phyloP scores from a whole-genome alignment of 2,888 invertebrate genomes.

The Coremacera marginata region DNA sequence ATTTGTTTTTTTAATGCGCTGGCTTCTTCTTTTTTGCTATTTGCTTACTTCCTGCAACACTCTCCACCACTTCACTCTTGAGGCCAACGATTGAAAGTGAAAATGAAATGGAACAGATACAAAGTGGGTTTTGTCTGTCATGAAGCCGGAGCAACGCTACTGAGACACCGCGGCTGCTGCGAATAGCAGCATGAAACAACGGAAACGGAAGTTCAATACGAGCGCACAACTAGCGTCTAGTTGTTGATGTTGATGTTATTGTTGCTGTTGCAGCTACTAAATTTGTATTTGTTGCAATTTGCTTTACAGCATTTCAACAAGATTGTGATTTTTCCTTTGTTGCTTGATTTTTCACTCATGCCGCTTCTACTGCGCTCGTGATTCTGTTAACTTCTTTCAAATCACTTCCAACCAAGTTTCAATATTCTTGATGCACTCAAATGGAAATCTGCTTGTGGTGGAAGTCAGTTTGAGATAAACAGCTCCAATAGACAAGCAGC shows the following conservation, averaged over 20 bases:
- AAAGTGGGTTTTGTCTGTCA: neutral
- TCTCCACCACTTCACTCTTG: neutral
- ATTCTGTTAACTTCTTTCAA: conserved; percentile 15
- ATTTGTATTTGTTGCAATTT: conserved; percentile 6
- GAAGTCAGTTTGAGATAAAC: neutral
- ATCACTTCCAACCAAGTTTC: conserved; percentile 2
- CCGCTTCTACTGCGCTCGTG: neutral
- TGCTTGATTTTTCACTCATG: neutral
- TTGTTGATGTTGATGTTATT: conserved; percentile 17
- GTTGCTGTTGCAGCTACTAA: conserved; percentile 13
- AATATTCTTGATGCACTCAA: conserved; percentile 2
- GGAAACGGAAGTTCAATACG: conserved; percentile 34
- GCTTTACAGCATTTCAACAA: neutral
- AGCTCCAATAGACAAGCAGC: neutral
- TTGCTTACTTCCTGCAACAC: neutral
- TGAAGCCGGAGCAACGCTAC: too few relatives aligned
- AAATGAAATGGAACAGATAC: conserved; percentile 1
- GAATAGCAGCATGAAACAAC: conserved; percentile 12
- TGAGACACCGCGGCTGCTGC: neutral
- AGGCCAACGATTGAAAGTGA: neutral
- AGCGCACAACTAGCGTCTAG: neutral
- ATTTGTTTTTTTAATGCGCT: neutral
- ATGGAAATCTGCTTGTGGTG: conserved; percentile 30
- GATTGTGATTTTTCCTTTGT: neutral
- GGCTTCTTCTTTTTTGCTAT: neutral